Evolutionary conservation across 2,797 vertebrate species (phyloP), one percentile per base, ranked within the genome.

Genomic region (Enteromius afrohamiltoni): DNA sequence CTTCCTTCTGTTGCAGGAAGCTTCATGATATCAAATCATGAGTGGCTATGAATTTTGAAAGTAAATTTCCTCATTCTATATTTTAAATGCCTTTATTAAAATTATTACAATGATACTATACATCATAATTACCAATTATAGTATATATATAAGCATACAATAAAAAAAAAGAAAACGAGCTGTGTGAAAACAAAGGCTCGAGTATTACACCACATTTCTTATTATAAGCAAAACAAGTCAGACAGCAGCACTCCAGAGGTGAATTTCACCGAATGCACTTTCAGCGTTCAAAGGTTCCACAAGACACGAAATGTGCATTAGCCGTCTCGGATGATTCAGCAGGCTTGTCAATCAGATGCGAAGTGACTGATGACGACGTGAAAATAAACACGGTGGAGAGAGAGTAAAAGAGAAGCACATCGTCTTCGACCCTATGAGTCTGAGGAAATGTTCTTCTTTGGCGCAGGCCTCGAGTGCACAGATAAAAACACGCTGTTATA

Each of bases 341-440:
- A 62, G 26, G 10, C 82, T 83, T 71, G 82, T 77, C 75, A 70
- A 70, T 83, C 82, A 83, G 64, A 70, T 4, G 29, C 6, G 21
- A 37, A 49, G 77, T 21, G 77, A 78, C 19, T 65, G 80, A 79
- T 78, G 75, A 83, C 34, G 62, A 51, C 40, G 53, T 58, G 68
- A 69, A 82, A 65, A 83, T 55, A 67, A 74, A 83, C 58, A 74
- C 21, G 19, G 71, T 31, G 42, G 29, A 26, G n/a, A 65, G 58
- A 67, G 55, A 49, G 34, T 69, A 6, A 82, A 77, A 51, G 67
- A 45, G 21, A 53, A 34, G 14, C 19, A 42, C 55, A 19, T 23
- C 58, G 37, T 76, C 83, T 75, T 83, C 65, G 10, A n/a, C 34
- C 75, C 83, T 76, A 86, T 70, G 80, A 68, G 68, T 87, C 89